Percentiles rank a stretch among this genome's conserved stretches.
These are phyloP conservation scores for Macrostomum lignano DNA, from an alignment of 1,140 invertebrate genomes.

Conservation along the genomic window DNA sequence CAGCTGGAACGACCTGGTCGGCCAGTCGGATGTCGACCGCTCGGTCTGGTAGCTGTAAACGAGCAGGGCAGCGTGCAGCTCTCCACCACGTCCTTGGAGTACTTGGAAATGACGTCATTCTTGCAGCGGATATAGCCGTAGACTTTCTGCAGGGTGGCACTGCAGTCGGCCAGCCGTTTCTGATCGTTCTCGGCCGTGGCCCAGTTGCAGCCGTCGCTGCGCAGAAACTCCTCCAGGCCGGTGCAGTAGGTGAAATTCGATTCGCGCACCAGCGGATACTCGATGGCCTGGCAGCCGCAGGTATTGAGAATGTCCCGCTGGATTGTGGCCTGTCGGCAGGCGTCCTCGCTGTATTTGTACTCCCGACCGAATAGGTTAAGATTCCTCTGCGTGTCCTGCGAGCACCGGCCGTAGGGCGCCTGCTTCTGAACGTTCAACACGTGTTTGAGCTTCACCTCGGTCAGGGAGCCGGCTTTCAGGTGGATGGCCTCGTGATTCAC, in stretches of 20 bases:
- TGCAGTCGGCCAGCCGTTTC: neutral
- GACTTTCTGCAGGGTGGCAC: neutral
- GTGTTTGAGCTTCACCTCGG: neutral
- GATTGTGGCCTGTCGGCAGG: conserved; percentile 1
- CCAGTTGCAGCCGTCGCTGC: neutral
- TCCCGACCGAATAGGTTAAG: neutral
- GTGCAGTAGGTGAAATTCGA: neutral
- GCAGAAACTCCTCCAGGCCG: neutral
- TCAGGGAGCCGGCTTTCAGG: conserved; percentile 2
- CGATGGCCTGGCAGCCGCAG: neutral
- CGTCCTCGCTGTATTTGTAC: conserved; percentile 2
- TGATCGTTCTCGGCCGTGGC: neutral
- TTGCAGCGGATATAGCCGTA: neutral
- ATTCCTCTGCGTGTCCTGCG: neutral
- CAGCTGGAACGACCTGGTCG: conserved; percentile 2
- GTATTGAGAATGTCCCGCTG: neutral
- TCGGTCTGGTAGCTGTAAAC: conserved; percentile 5
- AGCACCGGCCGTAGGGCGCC: conserved; percentile 5
- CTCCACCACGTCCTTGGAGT: conserved; percentile 1
- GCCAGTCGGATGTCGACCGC: conserved; percentile 4
- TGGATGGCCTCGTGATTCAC: conserved; percentile 1
- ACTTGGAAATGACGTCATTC: neutral
- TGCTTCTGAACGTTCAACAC: neutral
- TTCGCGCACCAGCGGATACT: neutral
- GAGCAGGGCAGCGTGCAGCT: conserved; percentile 5